phyloP scores from a whole-genome alignment of 2,113 vertebrate species.

The Grus americana region DNA sequence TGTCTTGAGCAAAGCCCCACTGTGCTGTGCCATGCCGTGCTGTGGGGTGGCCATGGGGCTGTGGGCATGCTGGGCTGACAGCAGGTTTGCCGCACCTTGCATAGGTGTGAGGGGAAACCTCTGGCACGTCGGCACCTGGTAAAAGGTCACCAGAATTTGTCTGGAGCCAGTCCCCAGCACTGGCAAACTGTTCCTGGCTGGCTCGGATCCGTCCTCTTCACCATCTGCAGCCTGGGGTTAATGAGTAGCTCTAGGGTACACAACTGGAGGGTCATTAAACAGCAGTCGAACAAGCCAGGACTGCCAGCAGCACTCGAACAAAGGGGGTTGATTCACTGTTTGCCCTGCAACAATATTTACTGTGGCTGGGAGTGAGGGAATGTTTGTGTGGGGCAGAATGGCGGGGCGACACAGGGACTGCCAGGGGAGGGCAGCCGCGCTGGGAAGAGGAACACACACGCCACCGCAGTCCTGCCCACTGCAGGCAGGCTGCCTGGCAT shows the following conservation, averaged over 20 bases:
- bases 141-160: constrained; percentile 49
- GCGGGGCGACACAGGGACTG: background rate
- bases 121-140: background rate
- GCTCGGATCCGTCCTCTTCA: background rate
- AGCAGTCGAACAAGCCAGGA: constrained; percentile 64
- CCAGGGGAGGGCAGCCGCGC: background rate
- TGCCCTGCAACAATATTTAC: constrained; percentile 70
- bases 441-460: accelerated
- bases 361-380: constrained; percentile 49
- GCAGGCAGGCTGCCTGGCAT: background rate
- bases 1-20: background rate
- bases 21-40: background rate
- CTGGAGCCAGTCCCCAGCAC: background rate
- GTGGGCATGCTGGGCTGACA: background rate
- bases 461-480: background rate
- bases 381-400: constrained; percentile 18
- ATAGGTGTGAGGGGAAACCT: constrained; percentile 29
- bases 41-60: background rate
- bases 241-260: constrained; percentile 71
- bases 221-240: constrained; percentile 70
- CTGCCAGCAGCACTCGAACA: constrained; percentile 51
- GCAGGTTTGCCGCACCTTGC: background rate
- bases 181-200: constrained; percentile 27
- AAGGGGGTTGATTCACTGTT: constrained; percentile 73
- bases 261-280: constrained; percentile 73